A percentile compares a stretch with the other conserved stretches of the same genome.
These are phyloP conservation scores for Drosophila melanosoma DNA, from an alignment of 2,888 invertebrate genomes.

Conservation along the genomic window DNA sequence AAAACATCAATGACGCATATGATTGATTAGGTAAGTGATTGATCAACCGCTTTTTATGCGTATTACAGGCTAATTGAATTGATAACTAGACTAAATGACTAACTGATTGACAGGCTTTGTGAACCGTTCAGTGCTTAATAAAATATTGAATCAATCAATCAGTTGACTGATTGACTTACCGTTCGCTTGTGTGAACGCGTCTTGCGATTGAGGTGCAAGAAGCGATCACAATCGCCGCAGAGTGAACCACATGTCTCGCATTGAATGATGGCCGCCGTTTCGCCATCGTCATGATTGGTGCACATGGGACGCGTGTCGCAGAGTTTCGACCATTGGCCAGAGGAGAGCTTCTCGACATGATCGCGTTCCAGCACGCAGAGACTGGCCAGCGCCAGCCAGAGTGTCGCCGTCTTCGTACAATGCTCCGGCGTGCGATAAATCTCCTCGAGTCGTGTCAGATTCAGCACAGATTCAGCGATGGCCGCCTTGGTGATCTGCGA, in stretches of 20 bases:
- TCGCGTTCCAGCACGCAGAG: constrained; percentile 96
- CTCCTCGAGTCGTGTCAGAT: constrained; percentile 92
- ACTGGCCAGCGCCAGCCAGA: constrained; percentile 97
- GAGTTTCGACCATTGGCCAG: constrained; percentile 91
- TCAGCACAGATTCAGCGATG: constrained; percentile 93
- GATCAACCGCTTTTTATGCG: not conserved
- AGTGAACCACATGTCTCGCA: constrained; percentile 96
- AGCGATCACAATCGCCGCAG: constrained; percentile 98
- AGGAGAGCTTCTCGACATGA: constrained; percentile 92
- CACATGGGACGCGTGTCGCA: constrained; percentile 91
- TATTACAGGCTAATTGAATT: not conserved
- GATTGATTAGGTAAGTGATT: too few species aligned
- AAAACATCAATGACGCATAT: too few species aligned
- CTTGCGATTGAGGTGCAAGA: constrained; percentile 95
- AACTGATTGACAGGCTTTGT: not conserved
- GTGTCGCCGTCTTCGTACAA: constrained; percentile 92
- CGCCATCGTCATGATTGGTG: constrained; percentile 98
- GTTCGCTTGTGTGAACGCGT: constrained; percentile 93
- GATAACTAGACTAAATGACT: not conserved
- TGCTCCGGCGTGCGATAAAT: constrained; percentile 90
- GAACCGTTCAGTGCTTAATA: not conserved
- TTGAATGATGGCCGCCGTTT: constrained; percentile 96
- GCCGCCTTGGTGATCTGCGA: constrained; percentile 94
- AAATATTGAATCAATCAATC: not conserved
- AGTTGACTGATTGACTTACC: constrained; percentile 59